A percentile compares a stretch with the other conserved stretches of the same genome.
Conservation (phyloP, 1,140 invertebrate genomes). For the Megalonaias nervosa region DNA sequence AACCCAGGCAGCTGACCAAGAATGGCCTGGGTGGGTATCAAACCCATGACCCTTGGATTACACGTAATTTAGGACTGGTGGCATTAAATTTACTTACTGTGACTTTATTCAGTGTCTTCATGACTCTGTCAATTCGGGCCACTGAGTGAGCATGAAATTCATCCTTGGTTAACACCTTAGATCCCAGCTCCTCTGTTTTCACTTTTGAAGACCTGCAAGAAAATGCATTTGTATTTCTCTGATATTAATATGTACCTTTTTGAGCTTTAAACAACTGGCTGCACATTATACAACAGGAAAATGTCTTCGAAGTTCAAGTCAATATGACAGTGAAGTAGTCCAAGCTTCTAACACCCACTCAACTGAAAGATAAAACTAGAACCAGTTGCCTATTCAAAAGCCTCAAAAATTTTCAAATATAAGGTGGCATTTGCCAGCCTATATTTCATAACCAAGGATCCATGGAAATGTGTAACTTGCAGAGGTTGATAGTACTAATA, state of each 20-base stretch:
- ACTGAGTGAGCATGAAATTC: constrained; percentile 59
- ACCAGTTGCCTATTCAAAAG: no score
- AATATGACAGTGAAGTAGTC: no score
- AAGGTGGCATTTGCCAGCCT: no score
- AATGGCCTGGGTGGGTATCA: no score
- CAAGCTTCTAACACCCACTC: no score
- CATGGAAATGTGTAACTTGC: no score
- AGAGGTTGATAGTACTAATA: no score
- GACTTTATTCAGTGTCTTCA: constrained; percentile 67
- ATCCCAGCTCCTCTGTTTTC: constrained; percentile 31
- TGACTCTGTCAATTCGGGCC: constrained; percentile 57
- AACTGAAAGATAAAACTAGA: no score
- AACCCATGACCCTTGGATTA: background rate
- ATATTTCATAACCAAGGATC: no score
- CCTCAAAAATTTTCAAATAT: no score
- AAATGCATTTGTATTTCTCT: background rate
- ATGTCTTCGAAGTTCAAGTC: no score
- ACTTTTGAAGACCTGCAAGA: constrained; percentile 3
- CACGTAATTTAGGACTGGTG: background rate
- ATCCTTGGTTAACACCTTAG: constrained; percentile 53
- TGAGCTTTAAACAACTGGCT: constrained; percentile 6
- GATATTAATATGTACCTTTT: background rate
- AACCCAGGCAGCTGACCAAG: no score
- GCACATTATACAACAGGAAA: background rate
- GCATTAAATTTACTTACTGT: constrained; percentile 54